These are phyloP conservation scores for Papilio demoleus DNA, from an alignment of 2,888 invertebrate genomes.

Conservation along the genomic window DNA sequence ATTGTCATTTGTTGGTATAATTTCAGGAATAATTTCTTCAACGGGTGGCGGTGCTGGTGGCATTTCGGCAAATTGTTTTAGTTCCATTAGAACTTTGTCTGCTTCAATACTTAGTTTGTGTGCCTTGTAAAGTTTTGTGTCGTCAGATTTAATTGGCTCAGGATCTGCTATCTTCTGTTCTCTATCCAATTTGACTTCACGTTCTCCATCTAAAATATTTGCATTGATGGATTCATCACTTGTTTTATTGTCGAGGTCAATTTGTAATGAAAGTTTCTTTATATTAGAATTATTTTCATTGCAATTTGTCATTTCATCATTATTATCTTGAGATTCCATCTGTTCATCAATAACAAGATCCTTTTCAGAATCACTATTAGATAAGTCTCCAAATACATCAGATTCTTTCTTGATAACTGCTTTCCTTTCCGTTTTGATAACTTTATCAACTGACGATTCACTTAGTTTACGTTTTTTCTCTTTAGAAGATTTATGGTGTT, in stretches of 20 bases:
- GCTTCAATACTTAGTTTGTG: constrained; percentile 63
- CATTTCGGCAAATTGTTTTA: constrained; percentile 65
- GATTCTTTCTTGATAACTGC: constrained; percentile 34
- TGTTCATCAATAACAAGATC: constrained; percentile 62
- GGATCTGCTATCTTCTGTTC: constrained; percentile 26
- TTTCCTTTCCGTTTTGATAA: constrained; percentile 45
- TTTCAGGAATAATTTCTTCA: constrained; percentile 28
- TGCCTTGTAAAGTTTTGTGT: constrained; percentile 64
- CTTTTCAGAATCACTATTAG: constrained; percentile 63
- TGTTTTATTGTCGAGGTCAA: neutral
- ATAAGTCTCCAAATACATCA: constrained; percentile 23
- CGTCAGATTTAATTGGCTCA: constrained; percentile 45
- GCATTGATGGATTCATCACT: constrained; percentile 2
- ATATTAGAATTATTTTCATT: constrained; percentile 35
- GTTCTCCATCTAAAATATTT: neutral
- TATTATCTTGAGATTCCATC: constrained; percentile 22
- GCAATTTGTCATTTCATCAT: constrained; percentile 44
- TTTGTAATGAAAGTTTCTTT: constrained; percentile 22
- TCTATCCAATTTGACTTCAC: neutral
- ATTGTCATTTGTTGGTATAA: constrained; percentile 30
- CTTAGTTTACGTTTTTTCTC: constrained; percentile 46
- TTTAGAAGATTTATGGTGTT: constrained; percentile 44
- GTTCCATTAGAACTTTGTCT: constrained; percentile 55
- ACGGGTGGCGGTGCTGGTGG: constrained; percentile 57
- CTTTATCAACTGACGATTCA: constrained; percentile 41